These are phyloP conservation scores for Atractosteus spatula DNA, from an alignment of 2,113 vertebrate species.

Conservation along the genomic window DNA sequence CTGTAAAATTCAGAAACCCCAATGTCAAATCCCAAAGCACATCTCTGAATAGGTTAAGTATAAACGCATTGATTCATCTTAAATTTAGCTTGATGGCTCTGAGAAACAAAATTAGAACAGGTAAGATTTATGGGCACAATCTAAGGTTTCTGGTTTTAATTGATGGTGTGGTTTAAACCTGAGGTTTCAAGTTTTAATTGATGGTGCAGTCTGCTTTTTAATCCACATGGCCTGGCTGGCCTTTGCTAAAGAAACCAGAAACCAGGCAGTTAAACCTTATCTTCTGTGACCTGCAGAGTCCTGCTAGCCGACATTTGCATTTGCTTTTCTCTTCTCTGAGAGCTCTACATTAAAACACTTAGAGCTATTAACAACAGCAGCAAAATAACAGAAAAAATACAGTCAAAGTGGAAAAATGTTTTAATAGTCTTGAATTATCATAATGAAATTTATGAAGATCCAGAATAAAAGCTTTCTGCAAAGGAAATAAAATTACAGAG, in stretches of 20 bases:
- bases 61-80: conserved; percentile 9
- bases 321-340: no score
- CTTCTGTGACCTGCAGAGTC: neutral
- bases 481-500: neutral
- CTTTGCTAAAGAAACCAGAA: no score
- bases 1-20: neutral
- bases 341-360: no score
- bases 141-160: no score
- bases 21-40: neutral
- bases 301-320: no score
- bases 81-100: neutral
- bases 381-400: no score
- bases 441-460: neutral
- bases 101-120: conserved; percentile 9
- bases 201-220: no score
- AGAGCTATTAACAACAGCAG: no score
- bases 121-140: neutral
- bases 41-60: neutral
- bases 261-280: conserved; percentile 5
- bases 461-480: neutral
- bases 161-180: no score
- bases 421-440: neutral
- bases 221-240: no score
- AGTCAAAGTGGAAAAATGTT: no score
- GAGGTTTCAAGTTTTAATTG: no score